Conservation (phyloP, 1,140 invertebrate genomes). For the Plectrocnemia conspersa region DNA sequence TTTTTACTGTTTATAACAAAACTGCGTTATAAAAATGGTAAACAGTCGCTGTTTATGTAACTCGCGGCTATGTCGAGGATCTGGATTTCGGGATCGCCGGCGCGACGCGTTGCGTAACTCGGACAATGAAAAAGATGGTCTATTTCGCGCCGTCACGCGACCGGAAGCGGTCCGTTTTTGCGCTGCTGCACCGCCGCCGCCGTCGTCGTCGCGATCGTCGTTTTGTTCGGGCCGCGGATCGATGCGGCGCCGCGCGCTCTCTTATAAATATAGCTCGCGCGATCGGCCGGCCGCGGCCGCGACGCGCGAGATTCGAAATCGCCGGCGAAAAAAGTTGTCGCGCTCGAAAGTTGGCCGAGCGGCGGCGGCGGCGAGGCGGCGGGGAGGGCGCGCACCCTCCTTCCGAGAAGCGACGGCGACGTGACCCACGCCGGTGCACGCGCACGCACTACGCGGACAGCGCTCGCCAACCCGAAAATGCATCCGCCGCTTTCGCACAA, state of each 20-base stretch:
- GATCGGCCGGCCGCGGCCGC: background rate
- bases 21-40: too few species aligned
- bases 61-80: too few species aligned
- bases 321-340: too few species aligned
- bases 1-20: too few species aligned
- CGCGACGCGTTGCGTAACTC: too few species aligned
- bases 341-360: too few species aligned
- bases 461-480: background rate
- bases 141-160: background rate
- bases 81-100: too few species aligned
- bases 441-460: background rate
- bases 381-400: background rate
- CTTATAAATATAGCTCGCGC: background rate
- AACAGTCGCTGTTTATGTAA: too few species aligned
- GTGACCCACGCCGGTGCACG: background rate
- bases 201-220: background rate
- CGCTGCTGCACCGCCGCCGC: background rate
- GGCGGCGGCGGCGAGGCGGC: slow-evolving; percentile 2
- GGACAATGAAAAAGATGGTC: background rate
- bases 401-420: background rate
- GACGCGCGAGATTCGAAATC: too few species aligned
- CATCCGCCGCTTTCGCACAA: too few species aligned
- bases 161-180: background rate
- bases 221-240: background rate
- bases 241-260: background rate